phyloP scores from a whole-genome alignment of 2,797 vertebrate species.

The Brachyrhaphis roseni region DNA sequence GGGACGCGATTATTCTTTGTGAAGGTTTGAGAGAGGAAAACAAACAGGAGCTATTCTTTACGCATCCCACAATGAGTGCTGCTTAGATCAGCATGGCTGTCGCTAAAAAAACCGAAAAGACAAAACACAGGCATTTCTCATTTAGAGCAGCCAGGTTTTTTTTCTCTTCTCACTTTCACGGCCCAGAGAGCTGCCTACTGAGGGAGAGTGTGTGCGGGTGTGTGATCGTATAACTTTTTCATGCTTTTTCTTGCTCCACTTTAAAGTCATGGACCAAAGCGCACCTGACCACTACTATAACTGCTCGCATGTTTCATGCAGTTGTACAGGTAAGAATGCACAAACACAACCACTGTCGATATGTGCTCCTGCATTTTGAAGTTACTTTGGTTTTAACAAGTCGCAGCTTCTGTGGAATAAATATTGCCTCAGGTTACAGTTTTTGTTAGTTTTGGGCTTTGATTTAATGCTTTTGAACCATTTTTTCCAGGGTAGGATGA shows the following conservation, averaged over 20 bases:
- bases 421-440: background rate
- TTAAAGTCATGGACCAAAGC: constrained; percentile 58
- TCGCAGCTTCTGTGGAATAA: background rate
- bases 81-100: constrained; percentile 69
- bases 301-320: constrained; percentile 21
- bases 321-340: constrained; percentile 5
- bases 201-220: constrained; percentile 33
- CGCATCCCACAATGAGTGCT: constrained; percentile 46
- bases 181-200: constrained; percentile 62
- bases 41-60: constrained; percentile 67
- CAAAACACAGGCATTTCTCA: constrained; percentile 61
- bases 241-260: constrained; percentile 48
- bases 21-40: constrained; percentile 57
- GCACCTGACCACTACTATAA: constrained; percentile 43
- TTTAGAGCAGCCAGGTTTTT: constrained; percentile 63
- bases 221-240: constrained; percentile 46
- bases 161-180: constrained; percentile 69
- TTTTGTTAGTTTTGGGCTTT: background rate
- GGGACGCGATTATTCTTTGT: constrained; percentile 60
- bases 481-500: background rate
- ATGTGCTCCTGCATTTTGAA: background rate
- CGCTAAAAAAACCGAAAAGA: constrained; percentile 3
- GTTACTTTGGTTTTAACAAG: background rate
- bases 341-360: constrained; percentile 4
- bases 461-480: background rate